These are phyloP conservation scores for Temnothorax nylanderi DNA, from an alignment of 1,140 invertebrate species.

Conservation along the genomic window DNA sequence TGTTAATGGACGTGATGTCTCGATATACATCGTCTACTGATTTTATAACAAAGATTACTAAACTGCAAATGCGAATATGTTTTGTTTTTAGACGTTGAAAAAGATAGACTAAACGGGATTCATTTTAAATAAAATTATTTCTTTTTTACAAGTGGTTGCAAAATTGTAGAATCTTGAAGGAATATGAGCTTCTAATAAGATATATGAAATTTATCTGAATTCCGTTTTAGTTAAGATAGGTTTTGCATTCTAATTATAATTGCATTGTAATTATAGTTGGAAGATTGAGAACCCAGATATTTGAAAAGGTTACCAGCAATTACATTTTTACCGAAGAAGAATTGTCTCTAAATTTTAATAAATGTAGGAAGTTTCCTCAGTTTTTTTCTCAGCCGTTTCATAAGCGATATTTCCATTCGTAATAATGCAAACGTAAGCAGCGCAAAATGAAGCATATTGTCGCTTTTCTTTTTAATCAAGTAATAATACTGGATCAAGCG, in stretches of 20 bases:
- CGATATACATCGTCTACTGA: neutral
- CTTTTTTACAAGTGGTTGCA: neutral
- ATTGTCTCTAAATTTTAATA: neutral
- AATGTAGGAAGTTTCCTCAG: neutral
- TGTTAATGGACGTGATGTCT: conserved; percentile 25
- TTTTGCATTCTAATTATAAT: neutral
- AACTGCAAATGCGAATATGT: neutral
- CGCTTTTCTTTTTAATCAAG: neutral
- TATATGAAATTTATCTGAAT: neutral
- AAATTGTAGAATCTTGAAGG: neutral
- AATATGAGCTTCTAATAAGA: neutral
- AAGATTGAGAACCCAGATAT: neutral
- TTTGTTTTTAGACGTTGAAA: neutral
- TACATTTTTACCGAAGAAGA: neutral
- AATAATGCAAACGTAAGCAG: neutral
- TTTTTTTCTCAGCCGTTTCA: neutral
- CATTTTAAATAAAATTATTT: neutral
- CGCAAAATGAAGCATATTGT: neutral
- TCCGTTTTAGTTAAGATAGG: neutral
- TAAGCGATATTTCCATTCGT: neutral
- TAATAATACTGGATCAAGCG: neutral
- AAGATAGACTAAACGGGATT: neutral
- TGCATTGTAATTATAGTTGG: neutral
- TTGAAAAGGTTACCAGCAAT: neutral
- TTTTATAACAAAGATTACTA: conserved; percentile 22